Percentiles rank a stretch among this genome's conserved stretches.
These are phyloP conservation scores for Drosophila bocqueti DNA, from an alignment of 1,140 invertebrate genomes.

Conservation along the genomic window DNA sequence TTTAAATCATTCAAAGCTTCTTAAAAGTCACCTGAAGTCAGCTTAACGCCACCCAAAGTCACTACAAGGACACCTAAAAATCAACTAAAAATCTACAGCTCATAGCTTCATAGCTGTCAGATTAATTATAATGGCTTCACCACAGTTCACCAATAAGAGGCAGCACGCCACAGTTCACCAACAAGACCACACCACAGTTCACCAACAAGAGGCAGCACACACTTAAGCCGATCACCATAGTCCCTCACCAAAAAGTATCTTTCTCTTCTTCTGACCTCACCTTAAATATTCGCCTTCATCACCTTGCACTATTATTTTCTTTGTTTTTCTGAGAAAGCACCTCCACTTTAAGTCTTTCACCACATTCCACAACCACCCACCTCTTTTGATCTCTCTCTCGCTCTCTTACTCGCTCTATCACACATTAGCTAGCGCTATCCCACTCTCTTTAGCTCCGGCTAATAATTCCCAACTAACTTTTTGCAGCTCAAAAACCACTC, in stretches of 20 bases:
- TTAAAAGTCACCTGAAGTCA: neutral
- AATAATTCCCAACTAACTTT: constrained; percentile 45
- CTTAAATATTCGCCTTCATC: neutral
- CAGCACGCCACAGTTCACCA: neutral
- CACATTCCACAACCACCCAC: constrained; percentile 21
- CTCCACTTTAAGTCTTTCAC: constrained; percentile 15
- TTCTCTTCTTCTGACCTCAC: neutral
- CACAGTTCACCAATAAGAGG: neutral
- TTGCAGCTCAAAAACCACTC: constrained; percentile 43
- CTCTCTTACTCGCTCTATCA: constrained; percentile 13
- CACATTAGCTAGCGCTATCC: constrained; percentile 15
- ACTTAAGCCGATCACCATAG: neutral
- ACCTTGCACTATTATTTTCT: neutral
- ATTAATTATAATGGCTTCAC: neutral
- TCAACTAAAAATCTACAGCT: neutral
- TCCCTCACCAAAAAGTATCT: neutral
- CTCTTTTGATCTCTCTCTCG: constrained; percentile 9
- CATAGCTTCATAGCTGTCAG: neutral
- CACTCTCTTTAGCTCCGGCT: constrained; percentile 14
- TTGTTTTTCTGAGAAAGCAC: constrained; percentile 9
- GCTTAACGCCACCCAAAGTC: neutral
- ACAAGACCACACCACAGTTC: neutral
- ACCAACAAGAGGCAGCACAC: neutral
- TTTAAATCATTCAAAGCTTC: neutral
- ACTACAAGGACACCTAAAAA: too few relatives aligned